Evolutionary conservation across 2,888 invertebrate species (phyloP).

Genomic region (Dicranocentrus wangi): DNA sequence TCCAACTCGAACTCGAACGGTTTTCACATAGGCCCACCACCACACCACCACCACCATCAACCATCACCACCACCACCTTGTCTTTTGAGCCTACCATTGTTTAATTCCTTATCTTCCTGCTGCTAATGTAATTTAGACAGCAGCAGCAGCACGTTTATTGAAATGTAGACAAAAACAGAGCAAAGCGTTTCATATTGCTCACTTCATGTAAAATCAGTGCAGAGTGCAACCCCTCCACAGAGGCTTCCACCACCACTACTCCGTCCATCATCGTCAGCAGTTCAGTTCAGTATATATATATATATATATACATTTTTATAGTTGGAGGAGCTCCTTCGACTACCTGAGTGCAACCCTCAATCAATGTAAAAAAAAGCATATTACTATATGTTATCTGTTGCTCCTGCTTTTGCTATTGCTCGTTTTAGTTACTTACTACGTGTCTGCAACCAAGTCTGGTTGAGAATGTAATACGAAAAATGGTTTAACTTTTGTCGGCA

Average conservation of each 20-base stretch:
- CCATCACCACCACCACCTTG: neutral
- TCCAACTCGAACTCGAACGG: neutral
- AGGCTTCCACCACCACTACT: neutral
- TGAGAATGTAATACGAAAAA: slow-evolving; percentile 20
- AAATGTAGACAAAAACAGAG: slow-evolving; percentile 4
- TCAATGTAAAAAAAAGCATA: slow-evolving; percentile 8
- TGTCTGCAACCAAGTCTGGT: slow-evolving; percentile 8
- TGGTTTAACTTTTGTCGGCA: slow-evolving; percentile 51
- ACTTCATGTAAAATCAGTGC: slow-evolving; percentile 24
- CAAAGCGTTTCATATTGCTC: slow-evolving; percentile 7
- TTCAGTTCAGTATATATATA: neutral
- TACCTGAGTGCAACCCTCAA: slow-evolving; percentile 7
- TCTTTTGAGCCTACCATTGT: neutral
- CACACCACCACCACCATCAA: too few relatives aligned
- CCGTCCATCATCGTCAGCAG: neutral
- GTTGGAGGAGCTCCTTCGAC: slow-evolving; percentile 1
- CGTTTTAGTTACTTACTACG: slow-evolving; percentile 25
- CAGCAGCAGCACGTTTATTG: neutral
- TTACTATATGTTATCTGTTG: slow-evolving; percentile 14
- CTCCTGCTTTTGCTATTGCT: too few relatives aligned
- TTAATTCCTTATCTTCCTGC: neutral
- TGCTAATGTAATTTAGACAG: too few relatives aligned
- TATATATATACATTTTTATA: too few relatives aligned
- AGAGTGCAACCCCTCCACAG: neutral
- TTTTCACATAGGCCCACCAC: slow-evolving; percentile 1